Conservation (phyloP, 2,888 invertebrate genomes). For the Helobdella robusta region DNA sequence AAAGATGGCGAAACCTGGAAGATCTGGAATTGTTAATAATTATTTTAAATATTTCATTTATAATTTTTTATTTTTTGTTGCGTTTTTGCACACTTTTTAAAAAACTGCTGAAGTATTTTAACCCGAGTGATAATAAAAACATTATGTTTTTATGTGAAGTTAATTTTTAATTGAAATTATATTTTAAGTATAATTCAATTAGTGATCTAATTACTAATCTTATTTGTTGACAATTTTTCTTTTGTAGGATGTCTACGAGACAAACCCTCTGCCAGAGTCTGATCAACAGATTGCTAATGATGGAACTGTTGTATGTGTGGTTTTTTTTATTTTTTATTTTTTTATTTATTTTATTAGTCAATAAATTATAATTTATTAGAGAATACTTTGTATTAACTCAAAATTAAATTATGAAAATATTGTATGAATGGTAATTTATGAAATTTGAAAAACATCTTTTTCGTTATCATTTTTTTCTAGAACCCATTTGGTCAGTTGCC, state of each 20-base stretch:
- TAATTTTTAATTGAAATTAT: too few relatives aligned
- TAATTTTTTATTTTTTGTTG: too few relatives aligned
- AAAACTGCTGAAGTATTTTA: too few relatives aligned
- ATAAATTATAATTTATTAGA: too few relatives aligned
- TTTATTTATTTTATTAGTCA: background rate
- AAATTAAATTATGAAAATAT: too few relatives aligned
- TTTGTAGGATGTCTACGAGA: slow-evolving; percentile 18
- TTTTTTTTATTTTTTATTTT: background rate
- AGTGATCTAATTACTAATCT: background rate
- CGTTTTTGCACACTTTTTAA: too few relatives aligned
- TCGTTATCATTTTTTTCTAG: too few relatives aligned
- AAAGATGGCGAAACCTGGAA: background rate
- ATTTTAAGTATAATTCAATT: background rate
- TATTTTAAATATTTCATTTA: too few relatives aligned
- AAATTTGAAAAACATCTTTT: background rate
- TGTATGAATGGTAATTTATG: too few relatives aligned
- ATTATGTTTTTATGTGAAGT: background rate
- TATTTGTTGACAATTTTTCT: background rate
- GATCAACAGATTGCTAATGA: background rate
- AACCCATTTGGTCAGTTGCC: background rate
- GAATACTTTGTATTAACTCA: too few relatives aligned
- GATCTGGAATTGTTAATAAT: slow-evolving; percentile 1
- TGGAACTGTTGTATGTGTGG: too few relatives aligned
- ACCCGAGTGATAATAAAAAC: too few relatives aligned
- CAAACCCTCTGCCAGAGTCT: slow-evolving; percentile 6